phyloP scores from a whole-genome alignment of 2,888 invertebrate species.

The Temnothorax ravouxi region DNA sequence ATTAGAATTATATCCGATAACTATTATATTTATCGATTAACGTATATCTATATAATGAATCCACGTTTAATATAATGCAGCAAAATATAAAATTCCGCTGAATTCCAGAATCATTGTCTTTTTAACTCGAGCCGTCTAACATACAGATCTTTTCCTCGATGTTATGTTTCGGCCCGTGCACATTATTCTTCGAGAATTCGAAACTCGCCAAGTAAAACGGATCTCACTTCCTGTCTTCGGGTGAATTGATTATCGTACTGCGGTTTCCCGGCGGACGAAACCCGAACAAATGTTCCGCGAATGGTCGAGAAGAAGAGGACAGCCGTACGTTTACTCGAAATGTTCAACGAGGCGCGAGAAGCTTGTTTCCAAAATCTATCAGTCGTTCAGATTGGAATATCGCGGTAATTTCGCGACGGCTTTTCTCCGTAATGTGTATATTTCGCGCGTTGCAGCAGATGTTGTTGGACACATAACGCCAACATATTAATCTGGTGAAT shows the following conservation, averaged over 20 bases:
- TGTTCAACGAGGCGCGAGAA: slow-evolving; percentile 47
- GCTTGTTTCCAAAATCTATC: slow-evolving; percentile 54
- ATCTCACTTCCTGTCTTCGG: slow-evolving; percentile 11
- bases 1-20: not conserved
- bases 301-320: slow-evolving; percentile 26
- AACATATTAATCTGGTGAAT: not conserved
- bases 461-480: not conserved
- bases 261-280: not conserved
- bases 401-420: slow-evolving; percentile 31
- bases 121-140: not conserved
- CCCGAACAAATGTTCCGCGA: slow-evolving; percentile 6
- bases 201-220: not conserved
- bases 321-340: slow-evolving; percentile 28
- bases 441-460: not conserved
- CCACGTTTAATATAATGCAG: not conserved
- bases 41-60: not conserved
- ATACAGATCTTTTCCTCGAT: not conserved
- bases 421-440: slow-evolving; percentile 9
- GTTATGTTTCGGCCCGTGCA: not conserved
- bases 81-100: not conserved
- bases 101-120: not conserved
- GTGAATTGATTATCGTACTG: slow-evolving; percentile 43
- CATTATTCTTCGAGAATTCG: slow-evolving; percentile 33
- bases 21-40: not conserved
- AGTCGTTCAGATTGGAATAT: slow-evolving; percentile 37